Percentiles rank a stretch among this genome's conserved stretches.
Conservation (phyloP, 2,888 invertebrate species). For the Caenorhabditis plicata region DNA sequence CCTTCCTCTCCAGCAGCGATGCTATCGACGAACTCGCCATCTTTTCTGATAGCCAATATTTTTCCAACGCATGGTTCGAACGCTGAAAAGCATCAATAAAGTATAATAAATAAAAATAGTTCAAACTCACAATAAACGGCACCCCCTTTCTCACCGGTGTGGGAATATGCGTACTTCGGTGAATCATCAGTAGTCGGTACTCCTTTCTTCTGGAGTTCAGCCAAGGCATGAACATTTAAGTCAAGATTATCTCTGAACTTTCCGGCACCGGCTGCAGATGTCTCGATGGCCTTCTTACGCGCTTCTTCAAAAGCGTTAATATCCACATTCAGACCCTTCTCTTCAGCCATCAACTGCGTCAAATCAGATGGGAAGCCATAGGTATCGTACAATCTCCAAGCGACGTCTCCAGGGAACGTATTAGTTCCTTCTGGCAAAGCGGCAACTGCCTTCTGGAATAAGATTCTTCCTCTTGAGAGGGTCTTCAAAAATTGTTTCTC, state of each 20-base stretch:
- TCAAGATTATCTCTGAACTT: constrained; percentile 77
- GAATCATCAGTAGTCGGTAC: constrained; percentile 85
- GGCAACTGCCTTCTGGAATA: constrained; percentile 85
- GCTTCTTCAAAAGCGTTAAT: constrained; percentile 87
- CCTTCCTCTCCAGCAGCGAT: constrained; percentile 83
- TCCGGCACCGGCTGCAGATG: constrained; percentile 77
- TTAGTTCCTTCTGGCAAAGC: constrained; percentile 76
- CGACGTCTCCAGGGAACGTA: constrained; percentile 85
- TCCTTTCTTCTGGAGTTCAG: constrained; percentile 76
- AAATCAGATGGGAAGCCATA: constrained; percentile 98
- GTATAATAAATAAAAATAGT: constrained; percentile 1
- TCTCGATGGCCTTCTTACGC: constrained; percentile 80
- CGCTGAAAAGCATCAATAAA: constrained; percentile 15
- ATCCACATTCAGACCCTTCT: constrained; percentile 84
- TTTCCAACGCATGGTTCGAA: constrained; percentile 68
- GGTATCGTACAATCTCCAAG: constrained; percentile 97
- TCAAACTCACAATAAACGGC: constrained; percentile 74
- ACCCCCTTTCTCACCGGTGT: constrained; percentile 69
- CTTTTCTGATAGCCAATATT: constrained; percentile 76
- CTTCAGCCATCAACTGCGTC: constrained; percentile 95
- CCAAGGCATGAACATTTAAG: constrained; percentile 91
- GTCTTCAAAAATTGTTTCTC: constrained; percentile 97
- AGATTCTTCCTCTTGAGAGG: constrained; percentile 81
- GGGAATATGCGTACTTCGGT: constrained; percentile 82
- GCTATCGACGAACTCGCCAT: constrained; percentile 82